Evolutionary conservation across 2,888 invertebrate genomes (phyloP).

Genomic region (Campopleginae sp.): DNA sequence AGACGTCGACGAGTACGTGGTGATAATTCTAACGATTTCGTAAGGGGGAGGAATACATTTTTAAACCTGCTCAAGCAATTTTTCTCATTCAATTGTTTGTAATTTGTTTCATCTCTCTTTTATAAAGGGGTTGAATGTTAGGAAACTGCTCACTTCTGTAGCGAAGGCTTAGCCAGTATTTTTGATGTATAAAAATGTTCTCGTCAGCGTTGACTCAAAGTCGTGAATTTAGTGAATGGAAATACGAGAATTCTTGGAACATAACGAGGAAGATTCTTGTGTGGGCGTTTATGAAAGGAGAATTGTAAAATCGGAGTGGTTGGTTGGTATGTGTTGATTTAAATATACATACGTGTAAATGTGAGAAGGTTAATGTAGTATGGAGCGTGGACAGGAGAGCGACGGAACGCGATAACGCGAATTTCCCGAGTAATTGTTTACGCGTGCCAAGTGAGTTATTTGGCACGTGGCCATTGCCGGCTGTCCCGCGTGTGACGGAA

Average conservation of each 20-base stretch:
- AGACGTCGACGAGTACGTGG: too few relatives aligned
- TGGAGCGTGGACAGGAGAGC: slow-evolving; percentile 52
- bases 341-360: slow-evolving; percentile 8
- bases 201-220: background rate
- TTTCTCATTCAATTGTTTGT: background rate
- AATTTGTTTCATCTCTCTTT: background rate
- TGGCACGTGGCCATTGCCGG: slow-evolving; percentile 78
- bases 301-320: background rate
- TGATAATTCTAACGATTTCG: too few relatives aligned
- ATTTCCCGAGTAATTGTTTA: slow-evolving; percentile 81
- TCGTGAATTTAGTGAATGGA: background rate
- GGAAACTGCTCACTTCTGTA: background rate
- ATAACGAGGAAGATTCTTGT: background rate
- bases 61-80: too few relatives aligned
- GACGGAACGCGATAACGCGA: slow-evolving; percentile 78
- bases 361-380: slow-evolving; percentile 34
- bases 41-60: too few relatives aligned
- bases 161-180: background rate
- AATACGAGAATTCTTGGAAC: background rate
- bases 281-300: slow-evolving; percentile 28
- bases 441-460: slow-evolving; percentile 83
- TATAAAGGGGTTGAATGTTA: background rate
- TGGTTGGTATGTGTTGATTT: slow-evolving; percentile 7
- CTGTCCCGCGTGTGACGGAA: slow-evolving; percentile 60
- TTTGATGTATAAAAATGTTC: background rate